These are phyloP conservation scores for Actinernus sp. DNA, from an alignment of 92 coral and sea anemone genomes.

Conservation along the genomic window DNA sequence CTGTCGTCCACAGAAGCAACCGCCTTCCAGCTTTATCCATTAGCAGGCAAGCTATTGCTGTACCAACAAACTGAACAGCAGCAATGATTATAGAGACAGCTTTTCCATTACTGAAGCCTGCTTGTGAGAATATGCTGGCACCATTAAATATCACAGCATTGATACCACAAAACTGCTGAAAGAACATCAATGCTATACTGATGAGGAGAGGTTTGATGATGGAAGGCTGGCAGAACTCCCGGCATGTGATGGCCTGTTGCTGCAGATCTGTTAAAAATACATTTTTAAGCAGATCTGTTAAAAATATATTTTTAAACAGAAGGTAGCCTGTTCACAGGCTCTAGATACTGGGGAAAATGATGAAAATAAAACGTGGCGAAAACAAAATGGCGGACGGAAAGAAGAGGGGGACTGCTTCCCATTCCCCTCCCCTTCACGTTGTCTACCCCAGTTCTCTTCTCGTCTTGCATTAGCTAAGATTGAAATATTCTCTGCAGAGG, in stretches of 20 bases:
- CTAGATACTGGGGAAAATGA: no score
- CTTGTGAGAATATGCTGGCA: conserved; percentile 67
- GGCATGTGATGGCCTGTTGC: conserved; percentile 28
- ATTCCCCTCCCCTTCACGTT: no score
- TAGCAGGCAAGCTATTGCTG: conserved; percentile 39
- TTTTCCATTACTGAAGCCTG: conserved; percentile 71
- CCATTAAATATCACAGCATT: conserved; percentile 73
- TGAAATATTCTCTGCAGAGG: no score
- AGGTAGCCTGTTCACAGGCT: no score
- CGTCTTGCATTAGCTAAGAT: no score
- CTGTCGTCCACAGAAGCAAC: conserved; percentile 50
- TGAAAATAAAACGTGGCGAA: no score
- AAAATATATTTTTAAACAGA: no score
- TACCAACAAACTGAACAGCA: conserved; percentile 60
- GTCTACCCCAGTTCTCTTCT: no score
- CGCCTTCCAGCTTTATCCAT: conserved; percentile 80
- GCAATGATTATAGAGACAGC: conserved; percentile 61
- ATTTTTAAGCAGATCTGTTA: no score
- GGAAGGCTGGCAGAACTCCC: conserved; percentile 64
- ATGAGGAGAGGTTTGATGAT: conserved; percentile 64
- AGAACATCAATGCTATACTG: conserved; percentile 58
- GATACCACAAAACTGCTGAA: conserved; percentile 83
- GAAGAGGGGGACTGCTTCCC: no score
- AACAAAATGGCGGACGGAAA: no score
- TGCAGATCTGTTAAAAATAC: no score